Evolutionary conservation across 1,140 invertebrate genomes (phyloP).

Genomic region (Ylistrum balloti): DNA sequence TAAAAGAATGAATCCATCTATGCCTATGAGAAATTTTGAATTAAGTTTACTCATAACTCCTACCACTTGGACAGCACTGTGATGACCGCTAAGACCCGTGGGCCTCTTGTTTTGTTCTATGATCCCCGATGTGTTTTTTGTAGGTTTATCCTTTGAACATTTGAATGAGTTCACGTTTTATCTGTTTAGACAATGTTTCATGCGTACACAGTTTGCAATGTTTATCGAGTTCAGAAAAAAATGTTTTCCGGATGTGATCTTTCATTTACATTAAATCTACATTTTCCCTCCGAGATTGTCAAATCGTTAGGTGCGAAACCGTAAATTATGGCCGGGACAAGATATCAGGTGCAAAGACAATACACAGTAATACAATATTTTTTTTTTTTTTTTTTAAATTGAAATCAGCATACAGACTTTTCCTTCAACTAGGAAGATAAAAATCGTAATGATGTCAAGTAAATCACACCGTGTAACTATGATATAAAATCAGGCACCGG

Average conservation of each 20-base stretch:
- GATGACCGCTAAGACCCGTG: no score
- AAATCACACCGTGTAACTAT: background rate
- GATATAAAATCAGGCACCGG: background rate
- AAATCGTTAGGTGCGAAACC: background rate
- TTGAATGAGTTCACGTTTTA: no score
- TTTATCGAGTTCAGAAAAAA: no score
- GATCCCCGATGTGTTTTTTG: no score
- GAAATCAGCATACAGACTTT: background rate
- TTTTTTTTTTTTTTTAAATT: background rate
- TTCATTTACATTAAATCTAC: constrained; percentile 40
- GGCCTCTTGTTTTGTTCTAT: no score
- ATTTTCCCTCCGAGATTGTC: background rate
- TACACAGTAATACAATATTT: background rate
- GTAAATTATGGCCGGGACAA: background rate
- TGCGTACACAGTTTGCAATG: no score
- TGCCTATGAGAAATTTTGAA: no score
- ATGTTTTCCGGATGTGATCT: background rate
- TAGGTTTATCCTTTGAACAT: no score
- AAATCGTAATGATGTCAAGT: background rate
- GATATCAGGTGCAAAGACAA: constrained; percentile 13
- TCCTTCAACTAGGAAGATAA: background rate
- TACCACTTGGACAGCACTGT: no score
- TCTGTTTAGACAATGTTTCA: no score
- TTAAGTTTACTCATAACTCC: no score
- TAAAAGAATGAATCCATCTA: no score